Base-by-base conservation (phyloP, 1,140 invertebrate species). In the Dinothrombium tinctorium region DNA sequence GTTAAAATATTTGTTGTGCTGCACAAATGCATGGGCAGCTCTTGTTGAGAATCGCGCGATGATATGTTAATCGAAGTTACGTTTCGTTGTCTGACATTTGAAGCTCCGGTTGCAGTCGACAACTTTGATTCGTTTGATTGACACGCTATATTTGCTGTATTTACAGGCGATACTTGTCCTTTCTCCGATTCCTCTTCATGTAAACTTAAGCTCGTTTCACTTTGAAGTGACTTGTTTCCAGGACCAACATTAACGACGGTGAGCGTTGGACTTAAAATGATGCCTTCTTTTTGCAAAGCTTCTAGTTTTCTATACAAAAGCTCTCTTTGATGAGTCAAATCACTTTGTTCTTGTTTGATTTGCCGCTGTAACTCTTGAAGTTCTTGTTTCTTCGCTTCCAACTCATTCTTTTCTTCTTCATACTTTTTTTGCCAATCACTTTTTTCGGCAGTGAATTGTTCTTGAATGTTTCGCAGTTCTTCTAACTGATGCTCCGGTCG, bases 401-500 rank as follows among this genome's bases (percentile, higher is more conserved):
- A 87, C 48, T 77, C 69, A 60, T 92, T 83, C 52, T 92, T 60
- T 66, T 94, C 86, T 79, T 86, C 80, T 62, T 90, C 83, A 57
- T 86, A 89, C 53, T 79, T 69, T 43, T 75, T 69, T 47, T 81
- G 69, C 55, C 84, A 83, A 54, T 86, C 79, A 12, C 77, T 76
- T 61, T 80, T 80, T 48, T 79, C 77, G 45, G 55, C 68, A 61
- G 92, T 17, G 8, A 41, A 22, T 32, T 75, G 69, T 53, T 74
- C 74, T 56, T 76, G 74, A 26, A 75, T 54, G 53, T 74, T 75
- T 35, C 74, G 51, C 33, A 76, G 54, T 49, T 76, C 73, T 57
- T 76, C 74, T 37, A 76, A 55, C 48, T 74, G 72, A 52, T 73
- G 70, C 54, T 74, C 73, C 47, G 72, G 72, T 42, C 65, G 66